A percentile compares a stretch with the other conserved stretches of the same genome.
Evolutionary conservation across 92 coral and sea anemone species (phyloP).

Genomic region (Parazoanthus darwini): DNA sequence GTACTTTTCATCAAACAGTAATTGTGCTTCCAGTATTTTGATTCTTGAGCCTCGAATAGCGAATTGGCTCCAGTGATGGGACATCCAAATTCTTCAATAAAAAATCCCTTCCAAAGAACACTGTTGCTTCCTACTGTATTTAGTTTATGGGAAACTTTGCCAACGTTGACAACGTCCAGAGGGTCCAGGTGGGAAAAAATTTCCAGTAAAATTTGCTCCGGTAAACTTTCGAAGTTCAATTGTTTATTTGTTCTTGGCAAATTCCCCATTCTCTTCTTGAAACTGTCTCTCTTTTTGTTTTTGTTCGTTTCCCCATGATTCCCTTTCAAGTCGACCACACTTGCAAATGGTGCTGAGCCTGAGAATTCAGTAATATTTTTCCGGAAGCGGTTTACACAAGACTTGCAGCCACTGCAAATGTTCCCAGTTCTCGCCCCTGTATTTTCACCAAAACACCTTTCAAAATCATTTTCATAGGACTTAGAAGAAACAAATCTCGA

Average conservation of each 20-base stretch:
- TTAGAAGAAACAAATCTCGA: constrained; percentile 18
- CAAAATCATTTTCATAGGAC: neutral
- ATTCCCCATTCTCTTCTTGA: neutral
- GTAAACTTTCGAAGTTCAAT: too few relatives aligned
- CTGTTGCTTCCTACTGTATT: neutral
- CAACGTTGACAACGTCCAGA: neutral
- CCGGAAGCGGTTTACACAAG: constrained; percentile 13
- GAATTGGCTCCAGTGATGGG: constrained; percentile 1
- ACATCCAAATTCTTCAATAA: constrained; percentile 1
- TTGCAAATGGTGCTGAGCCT: neutral
- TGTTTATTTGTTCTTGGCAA: neutral
- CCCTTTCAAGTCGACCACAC: neutral
- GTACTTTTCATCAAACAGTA: neutral
- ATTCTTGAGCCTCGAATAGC: neutral
- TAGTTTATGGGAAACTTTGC: neutral
- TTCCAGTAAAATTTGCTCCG: neutral
- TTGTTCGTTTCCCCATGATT: neutral
- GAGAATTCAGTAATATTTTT: neutral
- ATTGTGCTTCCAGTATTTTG: neutral
- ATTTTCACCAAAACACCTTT: neutral
- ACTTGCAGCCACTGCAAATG: constrained; percentile 11
- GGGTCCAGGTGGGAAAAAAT: neutral
- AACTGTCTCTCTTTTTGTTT: neutral
- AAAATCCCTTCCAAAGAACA: constrained; percentile 1
- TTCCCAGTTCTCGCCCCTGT: neutral